Conservation (phyloP, 2,797 vertebrate species). For the Eidolon dupreanum region DNA sequence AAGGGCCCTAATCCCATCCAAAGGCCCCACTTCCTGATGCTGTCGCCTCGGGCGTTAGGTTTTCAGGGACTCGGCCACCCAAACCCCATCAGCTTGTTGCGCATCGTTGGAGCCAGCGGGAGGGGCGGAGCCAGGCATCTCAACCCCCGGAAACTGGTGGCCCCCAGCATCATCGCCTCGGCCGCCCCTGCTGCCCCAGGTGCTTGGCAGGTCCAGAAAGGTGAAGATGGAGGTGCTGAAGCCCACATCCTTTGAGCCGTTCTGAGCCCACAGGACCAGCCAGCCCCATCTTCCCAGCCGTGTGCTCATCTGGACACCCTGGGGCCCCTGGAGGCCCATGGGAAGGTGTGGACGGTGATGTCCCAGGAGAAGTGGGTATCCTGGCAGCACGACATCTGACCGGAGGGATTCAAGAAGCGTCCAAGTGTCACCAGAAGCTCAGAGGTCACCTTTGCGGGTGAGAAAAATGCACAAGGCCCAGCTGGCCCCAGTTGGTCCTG, state of each 20-base stretch:
- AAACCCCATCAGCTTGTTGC: fast-evolving
- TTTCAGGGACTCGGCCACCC: not conserved
- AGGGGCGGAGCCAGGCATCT: fast-evolving
- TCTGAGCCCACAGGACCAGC: fast-evolving
- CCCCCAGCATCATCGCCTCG: fast-evolving
- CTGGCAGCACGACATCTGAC: fast-evolving
- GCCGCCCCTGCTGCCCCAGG: no score
- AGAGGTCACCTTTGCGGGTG: not conserved
- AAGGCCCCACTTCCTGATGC: not conserved
- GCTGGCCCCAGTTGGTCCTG: not conserved
- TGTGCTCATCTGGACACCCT: no score
- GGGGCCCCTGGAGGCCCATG: not conserved
- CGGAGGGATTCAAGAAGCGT: not conserved
- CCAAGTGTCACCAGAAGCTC: not conserved
- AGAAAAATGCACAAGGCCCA: not conserved
- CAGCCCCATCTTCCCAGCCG: no score
- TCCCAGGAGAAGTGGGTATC: not conserved
- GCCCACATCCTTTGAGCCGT: not conserved
- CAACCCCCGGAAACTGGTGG: no score
- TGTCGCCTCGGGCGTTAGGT: fast-evolving
- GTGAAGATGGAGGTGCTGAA: not conserved
- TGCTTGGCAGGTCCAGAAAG: not conserved
- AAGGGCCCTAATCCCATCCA: not conserved
- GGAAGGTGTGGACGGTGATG: not conserved
- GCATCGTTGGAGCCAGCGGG: not conserved